These are phyloP conservation scores for Denticeps clupeoides DNA, from an alignment of 2,797 vertebrate genomes.

Conservation along the genomic window DNA sequence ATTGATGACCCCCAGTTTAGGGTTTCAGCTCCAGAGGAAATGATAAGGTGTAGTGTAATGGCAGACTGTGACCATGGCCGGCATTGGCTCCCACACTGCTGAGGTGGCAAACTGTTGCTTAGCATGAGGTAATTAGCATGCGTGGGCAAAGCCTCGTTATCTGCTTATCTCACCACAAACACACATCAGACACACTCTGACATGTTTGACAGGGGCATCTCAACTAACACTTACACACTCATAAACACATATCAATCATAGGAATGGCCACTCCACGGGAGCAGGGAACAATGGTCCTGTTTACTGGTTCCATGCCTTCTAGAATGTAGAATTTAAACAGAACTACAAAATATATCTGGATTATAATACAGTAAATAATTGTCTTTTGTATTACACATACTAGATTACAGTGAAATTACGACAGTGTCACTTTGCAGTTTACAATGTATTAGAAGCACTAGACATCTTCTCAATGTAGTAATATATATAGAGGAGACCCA, in stretches of 20 bases:
- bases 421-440: no score
- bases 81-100: slow-evolving; percentile 42
- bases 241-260: neutral
- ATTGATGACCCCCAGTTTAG: slow-evolving; percentile 59
- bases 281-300: no score
- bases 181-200: neutral
- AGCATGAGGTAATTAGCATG: neutral
- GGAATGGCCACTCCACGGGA: no score
- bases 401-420: no score
- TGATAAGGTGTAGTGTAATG: slow-evolving; percentile 63
- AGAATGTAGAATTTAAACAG: no score
- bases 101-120: slow-evolving; percentile 33
- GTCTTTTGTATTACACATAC: no score
- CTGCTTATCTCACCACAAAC: neutral
- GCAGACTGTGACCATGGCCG: slow-evolving; percentile 51
- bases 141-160: neutral
- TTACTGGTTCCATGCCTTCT: no score
- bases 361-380: no score
- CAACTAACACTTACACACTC: neutral
- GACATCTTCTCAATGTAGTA: no score
- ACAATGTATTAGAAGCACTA: no score
- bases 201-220: neutral
- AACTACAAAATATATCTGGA: no score
- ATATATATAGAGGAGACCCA: no score
- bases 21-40: slow-evolving; percentile 62